phyloP scores from a whole-genome alignment of 1,140 invertebrate species.

The Archegozetes longisetosus region DNA sequence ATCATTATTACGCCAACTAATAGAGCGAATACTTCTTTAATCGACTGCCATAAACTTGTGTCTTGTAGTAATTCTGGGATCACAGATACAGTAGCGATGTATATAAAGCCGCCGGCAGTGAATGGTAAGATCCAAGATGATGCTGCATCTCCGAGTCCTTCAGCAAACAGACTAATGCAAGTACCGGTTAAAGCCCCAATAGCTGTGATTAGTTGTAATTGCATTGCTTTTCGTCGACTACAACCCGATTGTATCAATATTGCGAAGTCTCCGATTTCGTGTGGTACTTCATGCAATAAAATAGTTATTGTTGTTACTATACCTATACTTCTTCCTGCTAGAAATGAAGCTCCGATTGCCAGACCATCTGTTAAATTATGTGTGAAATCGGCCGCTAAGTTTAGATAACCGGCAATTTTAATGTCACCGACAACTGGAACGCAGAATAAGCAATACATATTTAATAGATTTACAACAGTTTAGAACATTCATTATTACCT shows the following conservation, averaged over 20 bases:
- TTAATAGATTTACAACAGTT: too few species aligned
- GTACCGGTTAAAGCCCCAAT: conserved; percentile 84
- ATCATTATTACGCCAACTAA: conserved; percentile 76
- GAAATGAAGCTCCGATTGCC: conserved; percentile 89
- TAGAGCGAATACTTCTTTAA: conserved; percentile 67
- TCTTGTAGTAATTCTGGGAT: conserved; percentile 82
- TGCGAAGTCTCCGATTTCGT: conserved; percentile 97
- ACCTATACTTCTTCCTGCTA: conserved; percentile 62
- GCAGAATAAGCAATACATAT: too few species aligned
- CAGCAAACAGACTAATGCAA: conserved; percentile 59
- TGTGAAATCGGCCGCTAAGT: conserved; percentile 81
- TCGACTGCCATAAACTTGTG: conserved; percentile 61
- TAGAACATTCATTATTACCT: too few species aligned
- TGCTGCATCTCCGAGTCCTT: conserved; percentile 52
- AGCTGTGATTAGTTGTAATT: conserved; percentile 78
- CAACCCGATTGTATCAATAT: conserved; percentile 88
- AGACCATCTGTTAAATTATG: conserved; percentile 96
- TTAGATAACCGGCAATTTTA: conserved; percentile 82
- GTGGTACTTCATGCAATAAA: conserved; percentile 87
- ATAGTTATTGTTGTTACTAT: conserved; percentile 83
- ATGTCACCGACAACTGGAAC: conserved; percentile 40
- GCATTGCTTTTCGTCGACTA: conserved; percentile 72
- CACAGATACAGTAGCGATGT: conserved; percentile 90
- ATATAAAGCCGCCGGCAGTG: conserved; percentile 94
- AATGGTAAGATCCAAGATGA: conserved; percentile 79